Base-by-base conservation (phyloP, 2,888 invertebrate species). In the Eupithecia subfuscata region DNA sequence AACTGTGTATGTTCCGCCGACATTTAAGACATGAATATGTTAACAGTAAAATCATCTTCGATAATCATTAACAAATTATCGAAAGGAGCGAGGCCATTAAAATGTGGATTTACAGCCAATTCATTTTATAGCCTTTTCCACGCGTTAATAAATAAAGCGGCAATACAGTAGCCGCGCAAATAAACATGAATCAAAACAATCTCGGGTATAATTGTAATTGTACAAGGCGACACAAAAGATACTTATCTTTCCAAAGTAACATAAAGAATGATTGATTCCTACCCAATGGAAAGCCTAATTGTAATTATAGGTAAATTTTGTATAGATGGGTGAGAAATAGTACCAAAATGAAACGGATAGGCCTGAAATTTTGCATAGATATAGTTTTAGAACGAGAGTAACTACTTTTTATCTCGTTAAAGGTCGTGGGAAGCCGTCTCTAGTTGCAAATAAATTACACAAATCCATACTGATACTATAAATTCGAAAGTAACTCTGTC, bases 71-170 rank as follows among this genome's bases (percentile, higher is more conserved):
- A 79, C 73, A 81, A 77, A 84, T 84, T 82, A 85, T 74, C 76
- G 76, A 78, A 81, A 79, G 75, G 79, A 84, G 80, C 80, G 72
- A 76, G 45, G 73, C 76, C 80, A 80, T 83, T 82, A 84, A 84
- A 79, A 81, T 80, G 76, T 77, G 77, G 78, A 73, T 85, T 83
- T 86, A 86, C 82, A 64, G 70, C 79, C 82, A 82, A 85, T 86
- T 83, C 82, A 79, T 79, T 87, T 86, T 84, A 87, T 84, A 80
- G 75, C 76, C 82, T 77, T 82, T 81, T 82, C 79, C 82, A 77
- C 79, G 81, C 80, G 79, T 78, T 81, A 78, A 84, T 85, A 84
- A 82, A 86, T 86, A 79, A 78, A 78, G 80, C 81, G 79, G 80
- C 79, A 81, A 68, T 68, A 68, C 68, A 78, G 83, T 81, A 81